These are phyloP conservation scores for Meloidogyne chitwoodi DNA, from an alignment of 1,140 invertebrate species.

Conservation along the genomic window DNA sequence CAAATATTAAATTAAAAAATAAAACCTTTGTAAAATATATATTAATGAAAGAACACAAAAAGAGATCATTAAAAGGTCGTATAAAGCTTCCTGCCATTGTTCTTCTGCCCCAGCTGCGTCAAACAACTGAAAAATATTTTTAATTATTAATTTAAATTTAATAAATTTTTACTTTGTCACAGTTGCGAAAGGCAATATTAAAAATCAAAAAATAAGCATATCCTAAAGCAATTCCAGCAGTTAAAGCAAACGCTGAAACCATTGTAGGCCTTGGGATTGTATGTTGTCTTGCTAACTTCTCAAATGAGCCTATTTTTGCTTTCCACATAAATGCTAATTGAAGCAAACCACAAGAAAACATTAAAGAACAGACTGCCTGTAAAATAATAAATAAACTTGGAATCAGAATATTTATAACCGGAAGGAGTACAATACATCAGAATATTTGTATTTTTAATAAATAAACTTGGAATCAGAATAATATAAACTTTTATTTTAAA, in stretches of 20 bases:
- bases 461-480: too few relatives aligned
- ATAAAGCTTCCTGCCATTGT: constrained; percentile 51
- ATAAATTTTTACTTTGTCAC: constrained; percentile 40
- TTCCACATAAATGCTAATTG: constrained; percentile 50
- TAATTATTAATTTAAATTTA: neutral
- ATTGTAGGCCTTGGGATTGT: constrained; percentile 55
- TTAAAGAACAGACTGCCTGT: constrained; percentile 34
- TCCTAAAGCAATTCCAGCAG: constrained; percentile 53
- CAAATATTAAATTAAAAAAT: neutral
- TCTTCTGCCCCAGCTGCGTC: constrained; percentile 48
- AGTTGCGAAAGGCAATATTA: constrained; percentile 54
- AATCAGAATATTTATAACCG: neutral
- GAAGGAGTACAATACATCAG: constrained; percentile 6
- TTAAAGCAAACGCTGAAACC: constrained; percentile 52
- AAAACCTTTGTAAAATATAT: constrained; percentile 49
- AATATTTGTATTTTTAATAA: constrained; percentile 4
- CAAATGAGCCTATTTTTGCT: constrained; percentile 33
- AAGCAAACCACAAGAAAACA: constrained; percentile 44
- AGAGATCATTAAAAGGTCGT: constrained; percentile 50
- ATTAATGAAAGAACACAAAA: constrained; percentile 50
- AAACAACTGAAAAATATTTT: constrained; percentile 40
- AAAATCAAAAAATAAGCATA: constrained; percentile 59
- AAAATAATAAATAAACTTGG: constrained; percentile 42
- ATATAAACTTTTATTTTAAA: neutral
- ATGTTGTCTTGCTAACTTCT: constrained; percentile 53